A percentile compares a stretch with the other conserved stretches of the same genome.
Conservation (phyloP, 2,888 invertebrate genomes). For the Tipula helvola region DNA sequence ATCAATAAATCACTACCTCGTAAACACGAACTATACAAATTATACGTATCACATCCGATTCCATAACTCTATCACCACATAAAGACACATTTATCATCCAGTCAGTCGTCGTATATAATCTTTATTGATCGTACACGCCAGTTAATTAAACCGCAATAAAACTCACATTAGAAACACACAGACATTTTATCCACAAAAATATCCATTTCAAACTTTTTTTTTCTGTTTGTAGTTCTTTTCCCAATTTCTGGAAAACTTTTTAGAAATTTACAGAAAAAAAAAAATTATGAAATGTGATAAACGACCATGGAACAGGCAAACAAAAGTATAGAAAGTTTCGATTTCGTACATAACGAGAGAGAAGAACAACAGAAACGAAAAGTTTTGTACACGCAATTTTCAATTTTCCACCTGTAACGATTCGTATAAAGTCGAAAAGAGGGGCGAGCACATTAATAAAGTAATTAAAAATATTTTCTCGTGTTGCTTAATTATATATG, state of each 20-base stretch:
- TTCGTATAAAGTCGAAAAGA: not conserved
- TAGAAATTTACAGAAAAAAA: not conserved
- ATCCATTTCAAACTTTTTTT: not conserved
- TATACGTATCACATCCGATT: too few species aligned
- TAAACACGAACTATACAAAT: too few species aligned
- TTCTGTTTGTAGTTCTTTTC: not conserved
- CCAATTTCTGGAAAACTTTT: not conserved
- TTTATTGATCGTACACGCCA: not conserved
- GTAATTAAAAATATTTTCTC: not conserved
- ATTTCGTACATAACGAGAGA: not conserved
- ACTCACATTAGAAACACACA: not conserved
- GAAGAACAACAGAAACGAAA: not conserved
- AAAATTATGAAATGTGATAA: not conserved
- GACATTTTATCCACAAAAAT: not conserved
- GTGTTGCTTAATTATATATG: not conserved
- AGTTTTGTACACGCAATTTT: not conserved
- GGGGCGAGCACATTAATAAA: not conserved
- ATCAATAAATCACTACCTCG: too few species aligned
- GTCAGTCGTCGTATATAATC: not conserved
- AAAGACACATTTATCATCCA: not conserved
- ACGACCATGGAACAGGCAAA: not conserved
- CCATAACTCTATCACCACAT: not conserved
- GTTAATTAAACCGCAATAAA: slow-evolving; percentile 4
- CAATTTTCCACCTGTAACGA: not conserved
- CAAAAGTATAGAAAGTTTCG: not conserved